A percentile compares a stretch with the other conserved stretches of the same genome.
Conservation (phyloP, 2,113 vertebrate species). For the Acinonyx jubatus region DNA sequence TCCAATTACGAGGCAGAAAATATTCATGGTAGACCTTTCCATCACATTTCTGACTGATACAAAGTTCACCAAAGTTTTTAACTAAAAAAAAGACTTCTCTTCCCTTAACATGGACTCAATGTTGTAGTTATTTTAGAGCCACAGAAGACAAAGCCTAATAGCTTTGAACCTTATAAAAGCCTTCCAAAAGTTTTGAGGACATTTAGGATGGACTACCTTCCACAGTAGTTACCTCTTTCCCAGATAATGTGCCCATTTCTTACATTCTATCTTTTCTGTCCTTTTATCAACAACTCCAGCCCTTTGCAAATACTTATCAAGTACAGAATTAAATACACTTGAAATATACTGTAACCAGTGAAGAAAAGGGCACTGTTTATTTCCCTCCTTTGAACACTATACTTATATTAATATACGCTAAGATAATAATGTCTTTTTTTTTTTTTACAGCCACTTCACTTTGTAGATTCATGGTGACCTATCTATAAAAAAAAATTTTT, state of each 20-base stretch:
- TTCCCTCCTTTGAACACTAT: neutral
- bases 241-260: neutral
- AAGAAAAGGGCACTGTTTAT: neutral
- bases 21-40: neutral
- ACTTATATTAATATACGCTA: neutral
- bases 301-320: neutral
- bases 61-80: neutral
- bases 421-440: neutral
- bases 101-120: neutral
- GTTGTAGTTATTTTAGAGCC: neutral
- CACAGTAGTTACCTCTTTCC: neutral
- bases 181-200: neutral
- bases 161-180: neutral
- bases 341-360: neutral
- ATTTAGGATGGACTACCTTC: neutral
- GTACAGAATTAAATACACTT: neutral
- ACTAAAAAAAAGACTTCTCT: neutral
- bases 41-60: neutral
- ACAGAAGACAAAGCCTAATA: neutral
- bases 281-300: neutral
- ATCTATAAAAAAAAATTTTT: neutral
- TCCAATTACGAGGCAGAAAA: neutral
- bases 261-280: neutral
- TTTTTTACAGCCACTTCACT: neutral
- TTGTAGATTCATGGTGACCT: neutral